These are phyloP conservation scores for Antheraea pernyi DNA, from an alignment of 1,140 invertebrate genomes.

Conservation along the genomic window DNA sequence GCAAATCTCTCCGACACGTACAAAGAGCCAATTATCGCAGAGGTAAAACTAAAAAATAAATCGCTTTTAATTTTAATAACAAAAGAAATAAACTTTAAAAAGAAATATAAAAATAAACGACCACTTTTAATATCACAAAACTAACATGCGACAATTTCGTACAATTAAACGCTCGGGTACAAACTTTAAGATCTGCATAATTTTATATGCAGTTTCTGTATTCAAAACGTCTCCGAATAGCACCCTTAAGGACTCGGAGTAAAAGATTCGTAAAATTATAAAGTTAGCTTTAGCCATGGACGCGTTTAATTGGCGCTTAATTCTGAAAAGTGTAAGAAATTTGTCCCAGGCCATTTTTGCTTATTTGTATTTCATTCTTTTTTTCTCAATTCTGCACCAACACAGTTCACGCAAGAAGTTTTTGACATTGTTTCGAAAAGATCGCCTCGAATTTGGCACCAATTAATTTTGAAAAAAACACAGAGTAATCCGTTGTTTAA, in stretches of 20 bases:
- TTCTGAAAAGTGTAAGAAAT: conserved; percentile 65
- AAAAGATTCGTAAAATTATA: conserved; percentile 8
- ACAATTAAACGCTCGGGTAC: conserved; percentile 66
- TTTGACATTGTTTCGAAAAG: conserved; percentile 61
- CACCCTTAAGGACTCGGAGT: conserved; percentile 15
- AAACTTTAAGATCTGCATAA: conserved; percentile 42
- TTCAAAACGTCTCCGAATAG: not conserved
- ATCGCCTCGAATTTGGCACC: conserved; percentile 49
- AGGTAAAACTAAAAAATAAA: not conserved
- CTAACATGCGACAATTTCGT: conserved; percentile 63
- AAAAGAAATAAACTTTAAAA: not conserved
- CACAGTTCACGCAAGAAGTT: conserved; percentile 57
- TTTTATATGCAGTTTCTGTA: not conserved
- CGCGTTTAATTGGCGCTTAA: conserved; percentile 1
- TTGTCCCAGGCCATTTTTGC: conserved; percentile 55
- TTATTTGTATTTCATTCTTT: conserved; percentile 37
- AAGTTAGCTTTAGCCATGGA: not conserved
- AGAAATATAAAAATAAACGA: not conserved
- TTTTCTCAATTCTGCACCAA: conserved; percentile 37
- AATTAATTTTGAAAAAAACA: conserved; percentile 50
- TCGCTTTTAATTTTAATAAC: not conserved
- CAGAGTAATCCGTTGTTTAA: conserved; percentile 25
- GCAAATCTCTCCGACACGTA: not conserved
- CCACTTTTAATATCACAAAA: conserved; percentile 26
- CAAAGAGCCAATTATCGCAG: not conserved